Evolutionary conservation across 2,888 invertebrate species (phyloP), one percentile per base, ranked within the genome.

Genomic region (Lasioglossum marginatum): DNA sequence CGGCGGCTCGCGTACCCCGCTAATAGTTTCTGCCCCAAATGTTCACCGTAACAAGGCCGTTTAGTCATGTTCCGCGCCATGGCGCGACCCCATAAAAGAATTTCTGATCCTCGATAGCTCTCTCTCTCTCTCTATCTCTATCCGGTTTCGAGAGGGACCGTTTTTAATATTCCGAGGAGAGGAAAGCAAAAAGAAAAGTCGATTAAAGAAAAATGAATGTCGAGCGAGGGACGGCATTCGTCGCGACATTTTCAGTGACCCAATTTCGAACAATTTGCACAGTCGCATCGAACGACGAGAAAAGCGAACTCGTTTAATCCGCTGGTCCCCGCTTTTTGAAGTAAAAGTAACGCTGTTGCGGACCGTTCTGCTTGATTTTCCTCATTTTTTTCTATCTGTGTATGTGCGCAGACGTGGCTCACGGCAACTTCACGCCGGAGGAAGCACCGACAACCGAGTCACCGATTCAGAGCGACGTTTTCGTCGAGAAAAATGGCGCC

Each of bases 381-480:
- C 8, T 27, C 16, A 12, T 43, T 48, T 4, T 37, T 40, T 40
- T 72, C 83, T 84, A 8, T 63, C 16, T 31, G 2, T 63, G 5
- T 63, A 94, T 52, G n/a, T 43, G n/a, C 93, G 4, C 95, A 96
- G 97, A 97, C 83, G 96, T 97, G 52, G 97, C 97, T 0, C 97
- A 97, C 94, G 97, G 97, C 19, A 98, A 98, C 95, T 97, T 98
- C 95, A 97, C 97, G 1, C 96, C 96, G 5, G 98, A 98, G 93
- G 96, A 96, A 66, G 95, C 96, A 31, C 96, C 97, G 73, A 96
- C 96, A 0, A 94, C 96, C 0, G 93, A 94, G 73, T 95, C 95
- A 10, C 95, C 96, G 0, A 95, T 96, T 68, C 96, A 96, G 89
- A 96, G 96, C 84, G 95, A 95, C 77, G 95, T 96, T 87, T 94